Base-by-base conservation (phyloP, 92 coral and sea anemone species). In the Epizoanthus illoricatus region DNA sequence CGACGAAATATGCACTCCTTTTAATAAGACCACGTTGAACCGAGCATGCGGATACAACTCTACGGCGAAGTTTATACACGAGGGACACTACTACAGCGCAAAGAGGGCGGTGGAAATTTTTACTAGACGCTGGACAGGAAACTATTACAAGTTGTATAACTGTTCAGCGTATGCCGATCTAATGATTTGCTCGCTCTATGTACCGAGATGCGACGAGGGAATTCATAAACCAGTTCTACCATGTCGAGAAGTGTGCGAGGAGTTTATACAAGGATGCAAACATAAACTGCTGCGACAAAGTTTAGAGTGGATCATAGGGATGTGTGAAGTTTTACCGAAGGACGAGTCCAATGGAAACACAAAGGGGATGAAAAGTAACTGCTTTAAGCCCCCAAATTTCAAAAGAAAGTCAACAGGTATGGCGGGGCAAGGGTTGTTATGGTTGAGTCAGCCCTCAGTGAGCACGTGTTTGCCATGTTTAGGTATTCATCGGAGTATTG, bases 231-330 rank as follows among this genome's bases (percentile, higher is more conserved):
- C 92, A 7, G 79, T 92, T 12, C 74, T 84, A 21, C 97, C 97
- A 1, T 92, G 97, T 84, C 85, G 85, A 71, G 76, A 86, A 55
- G 97, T 90, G 17, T 92, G 97, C 55, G 90, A 90, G 9, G 97
- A 92, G 73, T 92, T 84, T 55, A 91, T 90, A 13, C 86, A 90
- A 55, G 80, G 90, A 19, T 92, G 97, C 75, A 86, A 83, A 40
- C 41, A 68, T 42, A 40, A 49, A 4, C 63, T 91, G 7, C 36
- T 87, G 16, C 45, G 4, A 15, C 60, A 43, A 39, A 24, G 47
- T 18, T 69, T 91, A 18, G 91, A 91, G 83, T 90, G 94, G 94
- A 69, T 84, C 1, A 80, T 81, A 23, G 90, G 84, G 43, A 85
- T 85, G 89, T 90, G 94, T 47, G 69, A 75, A 9, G 42, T 87